Base-by-base conservation (phyloP, 2,797 vertebrate genomes). In the Sebastes alutus region DNA sequence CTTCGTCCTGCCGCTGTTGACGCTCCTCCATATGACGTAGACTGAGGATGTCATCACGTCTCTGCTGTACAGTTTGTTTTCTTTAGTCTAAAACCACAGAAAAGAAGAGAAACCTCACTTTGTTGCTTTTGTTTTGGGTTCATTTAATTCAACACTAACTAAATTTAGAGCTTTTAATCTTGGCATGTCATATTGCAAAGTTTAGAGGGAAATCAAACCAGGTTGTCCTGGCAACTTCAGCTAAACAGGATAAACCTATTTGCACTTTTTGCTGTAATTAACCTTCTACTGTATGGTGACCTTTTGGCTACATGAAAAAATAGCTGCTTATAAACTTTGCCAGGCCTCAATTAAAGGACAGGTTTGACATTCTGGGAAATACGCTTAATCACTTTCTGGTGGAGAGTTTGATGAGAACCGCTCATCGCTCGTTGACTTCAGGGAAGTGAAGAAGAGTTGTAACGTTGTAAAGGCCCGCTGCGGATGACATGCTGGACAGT, bases 1-100 rank as follows among this genome's bases (percentile, higher is more conserved):
- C 82, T 78, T 94, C 49, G 10, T 89, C 65, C 89, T 92, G 55
- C 76, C 3, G 3, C 22, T 87, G 4, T 65, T 89, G 71, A 18
- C 22, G 20, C 72, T 92, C 52, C 77, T 87, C 27, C 60, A 56
- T 2, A 32, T 78, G 78, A 88, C 80, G 62, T 92, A 93, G 89
- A 77, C 5, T 2, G 27, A 52, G 23, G 61, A 11, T 14, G 27
- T 22, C 27, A 0, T 27, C 29, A 12, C 29, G 6, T 20, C 61
- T 18, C 66, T 5, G 0, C 32, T 59, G 71, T 80, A 73, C 60
- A 55, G 78, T 68, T 68, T 42, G 66, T 35, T 74, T 61, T n/a
- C 23, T n/a, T 22, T 14, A 4, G 10, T 65, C 4, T 7, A 18
- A 38, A 84, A 14, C 22, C 10, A 2, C 0, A 56, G 23, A 60